Conservation (phyloP, 2,797 vertebrate species). For the Molossus molossus region DNA sequence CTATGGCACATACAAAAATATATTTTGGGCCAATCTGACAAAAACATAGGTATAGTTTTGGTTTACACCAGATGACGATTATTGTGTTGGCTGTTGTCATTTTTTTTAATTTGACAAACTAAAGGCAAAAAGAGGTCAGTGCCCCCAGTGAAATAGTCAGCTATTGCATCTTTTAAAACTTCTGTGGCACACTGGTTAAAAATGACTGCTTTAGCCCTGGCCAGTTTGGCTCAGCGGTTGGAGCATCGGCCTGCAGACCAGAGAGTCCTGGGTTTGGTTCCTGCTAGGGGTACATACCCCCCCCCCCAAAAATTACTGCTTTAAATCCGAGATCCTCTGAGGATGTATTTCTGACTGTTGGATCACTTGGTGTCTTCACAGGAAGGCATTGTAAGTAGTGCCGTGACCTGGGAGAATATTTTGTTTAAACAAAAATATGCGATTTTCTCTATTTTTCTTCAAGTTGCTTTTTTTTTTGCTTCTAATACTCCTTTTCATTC, state of each 20-base stretch:
- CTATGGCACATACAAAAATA: neutral
- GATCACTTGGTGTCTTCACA: neutral
- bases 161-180: neutral
- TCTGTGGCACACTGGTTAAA: fast-evolving
- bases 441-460: neutral
- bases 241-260: too few relatives aligned
- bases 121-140: neutral
- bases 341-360: neutral
- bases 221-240: too few relatives aligned
- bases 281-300: too few relatives aligned
- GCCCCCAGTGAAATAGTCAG: neutral
- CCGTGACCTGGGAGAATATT: fast-evolving
- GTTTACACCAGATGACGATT: neutral
- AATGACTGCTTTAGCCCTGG: neutral
- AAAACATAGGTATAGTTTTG: neutral
- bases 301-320: neutral
- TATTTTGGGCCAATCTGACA: neutral
- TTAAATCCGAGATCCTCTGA: neutral
- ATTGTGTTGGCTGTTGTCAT: neutral
- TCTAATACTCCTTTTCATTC: neutral
- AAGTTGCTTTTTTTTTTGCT: neutral
- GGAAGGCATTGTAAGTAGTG: neutral
- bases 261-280: too few relatives aligned
- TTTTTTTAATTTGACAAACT: neutral
- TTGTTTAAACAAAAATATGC: neutral